These are phyloP conservation scores for Poecilobothrus nobilitatus DNA, from an alignment of 2,888 invertebrate genomes.

Conservation along the genomic window DNA sequence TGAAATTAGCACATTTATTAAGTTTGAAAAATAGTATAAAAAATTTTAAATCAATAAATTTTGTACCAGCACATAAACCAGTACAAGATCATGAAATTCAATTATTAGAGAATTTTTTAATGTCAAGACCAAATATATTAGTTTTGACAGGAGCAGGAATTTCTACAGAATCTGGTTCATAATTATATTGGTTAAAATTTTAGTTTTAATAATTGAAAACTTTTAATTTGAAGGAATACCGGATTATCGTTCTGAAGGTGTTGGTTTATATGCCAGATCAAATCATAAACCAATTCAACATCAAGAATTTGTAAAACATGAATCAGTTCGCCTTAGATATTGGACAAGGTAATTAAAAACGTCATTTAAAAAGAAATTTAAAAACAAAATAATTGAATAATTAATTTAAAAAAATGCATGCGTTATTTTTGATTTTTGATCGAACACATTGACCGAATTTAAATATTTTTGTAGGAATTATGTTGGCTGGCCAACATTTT, in stretches of 20 bases:
- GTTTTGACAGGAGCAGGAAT: conserved; percentile 86
- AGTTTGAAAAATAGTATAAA: conserved; percentile 20
- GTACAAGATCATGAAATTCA: conserved; percentile 50
- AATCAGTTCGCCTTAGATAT: conserved; percentile 65
- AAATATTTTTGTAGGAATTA: conserved; percentile 56
- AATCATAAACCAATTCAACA: conserved; percentile 78
- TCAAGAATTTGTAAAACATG: conserved; percentile 69
- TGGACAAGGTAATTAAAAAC: conserved; percentile 59
- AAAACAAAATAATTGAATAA: too few relatives aligned
- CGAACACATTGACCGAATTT: too few relatives aligned
- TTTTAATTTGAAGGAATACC: conserved; percentile 62
- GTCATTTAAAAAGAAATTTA: too few relatives aligned
- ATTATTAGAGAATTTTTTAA: conserved; percentile 36
- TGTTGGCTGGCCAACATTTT: conserved; percentile 85
- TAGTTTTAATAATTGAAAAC: too few relatives aligned
- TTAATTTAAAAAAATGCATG: too few relatives aligned
- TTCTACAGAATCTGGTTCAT: conserved; percentile 81
- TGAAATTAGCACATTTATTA: neutral
- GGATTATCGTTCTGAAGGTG: conserved; percentile 86
- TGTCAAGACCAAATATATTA: conserved; percentile 49
- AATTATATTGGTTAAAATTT: conserved; percentile 16
- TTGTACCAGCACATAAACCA: conserved; percentile 68
- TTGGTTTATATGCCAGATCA: conserved; percentile 81
- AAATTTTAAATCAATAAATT: conserved; percentile 34
- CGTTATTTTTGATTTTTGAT: too few relatives aligned